Evolutionary conservation across 1,140 invertebrate genomes (phyloP), one percentile per base, ranked within the genome.

Genomic region (Drosophila setifemur): DNA sequence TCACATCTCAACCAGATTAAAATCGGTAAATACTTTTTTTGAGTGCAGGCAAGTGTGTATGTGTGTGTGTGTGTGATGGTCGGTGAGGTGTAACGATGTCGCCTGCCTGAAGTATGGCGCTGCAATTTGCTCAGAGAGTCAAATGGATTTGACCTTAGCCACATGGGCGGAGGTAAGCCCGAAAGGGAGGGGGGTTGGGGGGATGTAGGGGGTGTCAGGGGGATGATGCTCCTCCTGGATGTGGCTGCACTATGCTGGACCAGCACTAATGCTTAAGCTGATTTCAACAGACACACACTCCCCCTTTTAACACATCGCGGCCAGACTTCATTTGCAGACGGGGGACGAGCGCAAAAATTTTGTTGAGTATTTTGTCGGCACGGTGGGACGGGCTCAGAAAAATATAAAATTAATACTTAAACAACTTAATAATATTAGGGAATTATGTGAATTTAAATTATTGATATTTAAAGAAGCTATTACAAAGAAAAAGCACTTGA

Each of bases 251-350:
- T 74, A 73, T 61, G 60, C 73, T 55, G 63, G 61, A 76, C 53
- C 68, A 83, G 73, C 82, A 85, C 79, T 85, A 83, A 83, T 83
- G 79, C 74, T 71, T 83, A 83, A 83, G 78, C 78, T 85, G 78
- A 85, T 78, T 78, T 83, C 45, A 73, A 58, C 79, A 78, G 40
- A 75, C n/a, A 53, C 26, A 50, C 31, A 49, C 5, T 29, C 33
- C 6, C 12, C 12, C 11, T 12, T 39, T 50, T 42, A n/a, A 26
- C 37, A 50, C 52, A 33, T 33, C 58, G 73, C 54, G 66, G 26
- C 39, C 79, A 81, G 57, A 82, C 77, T 83, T 82, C 73, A 82
- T 82, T 82, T 82, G 57, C 68, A 69, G 77, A 57, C 55, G 45
- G 39, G 19, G 11, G 14, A n/a, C n/a, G 33, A 63, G 39, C 43